Percentiles rank a stretch among this genome's conserved stretches.
Evolutionary conservation across 2,797 vertebrate genomes (phyloP).

Genomic region (Trichosurus vulpecula): DNA sequence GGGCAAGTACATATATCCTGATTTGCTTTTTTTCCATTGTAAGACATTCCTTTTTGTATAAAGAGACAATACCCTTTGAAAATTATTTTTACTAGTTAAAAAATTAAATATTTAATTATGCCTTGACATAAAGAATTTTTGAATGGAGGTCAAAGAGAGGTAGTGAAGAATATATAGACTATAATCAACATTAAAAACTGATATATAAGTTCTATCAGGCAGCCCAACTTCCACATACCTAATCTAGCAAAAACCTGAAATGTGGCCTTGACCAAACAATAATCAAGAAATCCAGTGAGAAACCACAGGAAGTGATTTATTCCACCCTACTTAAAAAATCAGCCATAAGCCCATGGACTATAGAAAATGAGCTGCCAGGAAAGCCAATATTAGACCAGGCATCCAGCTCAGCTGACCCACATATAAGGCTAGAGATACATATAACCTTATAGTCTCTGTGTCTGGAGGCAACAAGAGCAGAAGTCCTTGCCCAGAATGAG

Average conservation of each 20-base stretch:
- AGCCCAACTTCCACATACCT: not conserved
- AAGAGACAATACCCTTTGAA: not conserved
- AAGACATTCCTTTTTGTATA: not conserved
- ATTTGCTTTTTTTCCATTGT: not conserved
- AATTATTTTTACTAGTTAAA: not conserved
- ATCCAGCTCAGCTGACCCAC: no score
- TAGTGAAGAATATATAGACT: not conserved
- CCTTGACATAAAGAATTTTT: not conserved
- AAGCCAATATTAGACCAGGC: not conserved
- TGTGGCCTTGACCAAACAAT: not conserved
- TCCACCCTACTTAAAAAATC: not conserved
- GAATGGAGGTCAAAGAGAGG: not conserved
- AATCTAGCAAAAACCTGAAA: not conserved
- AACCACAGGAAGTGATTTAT: not conserved
- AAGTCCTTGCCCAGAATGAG: not conserved
- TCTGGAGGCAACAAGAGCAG: not conserved
- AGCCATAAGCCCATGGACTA: not conserved
- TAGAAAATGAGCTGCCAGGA: not conserved
- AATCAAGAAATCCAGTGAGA: not conserved
- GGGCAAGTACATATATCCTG: not conserved
- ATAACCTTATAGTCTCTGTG: not conserved
- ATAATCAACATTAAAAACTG: not conserved
- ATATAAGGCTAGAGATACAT: not conserved
- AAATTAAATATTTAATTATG: not conserved
- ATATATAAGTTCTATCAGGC: not conserved